Percentiles rank a stretch among this genome's conserved stretches.
Evolutionary conservation across 1,140 invertebrate genomes (phyloP).

Genomic region (Andricus grossulariae): DNA sequence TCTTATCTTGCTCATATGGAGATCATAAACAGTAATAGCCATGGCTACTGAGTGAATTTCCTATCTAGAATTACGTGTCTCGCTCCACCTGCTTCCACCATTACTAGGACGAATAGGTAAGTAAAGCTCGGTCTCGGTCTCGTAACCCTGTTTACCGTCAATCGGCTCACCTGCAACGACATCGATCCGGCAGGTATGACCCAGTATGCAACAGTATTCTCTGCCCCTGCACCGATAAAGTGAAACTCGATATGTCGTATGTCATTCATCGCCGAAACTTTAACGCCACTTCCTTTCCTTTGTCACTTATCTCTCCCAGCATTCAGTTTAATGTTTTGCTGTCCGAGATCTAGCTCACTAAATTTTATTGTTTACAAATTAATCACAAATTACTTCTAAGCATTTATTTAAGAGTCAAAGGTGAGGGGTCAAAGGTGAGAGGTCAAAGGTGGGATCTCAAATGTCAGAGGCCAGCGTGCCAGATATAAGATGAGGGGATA

Average conservation of each 20-base stretch:
- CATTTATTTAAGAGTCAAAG: too few species aligned
- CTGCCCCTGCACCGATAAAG: neutral
- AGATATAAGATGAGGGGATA: too few species aligned
- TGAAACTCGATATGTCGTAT: neutral
- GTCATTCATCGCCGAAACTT: slow-evolving; percentile 32
- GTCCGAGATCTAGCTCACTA: too few species aligned
- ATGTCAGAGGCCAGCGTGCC: too few species aligned
- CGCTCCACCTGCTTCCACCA: slow-evolving; percentile 32
- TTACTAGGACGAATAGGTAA: slow-evolving; percentile 29
- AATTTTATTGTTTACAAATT: too few species aligned
- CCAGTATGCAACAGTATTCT: slow-evolving; percentile 52
- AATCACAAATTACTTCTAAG: too few species aligned
- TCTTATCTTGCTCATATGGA: too few species aligned
- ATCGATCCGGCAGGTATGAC: slow-evolving; percentile 61
- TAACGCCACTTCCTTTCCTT: neutral
- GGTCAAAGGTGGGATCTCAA: too few species aligned
- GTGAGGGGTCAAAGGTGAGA: too few species aligned
- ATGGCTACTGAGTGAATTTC: too few species aligned
- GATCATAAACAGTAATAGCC: too few species aligned
- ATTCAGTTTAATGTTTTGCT: too few species aligned
- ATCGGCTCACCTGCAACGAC: slow-evolving; percentile 57
- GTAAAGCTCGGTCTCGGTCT: slow-evolving; percentile 48
- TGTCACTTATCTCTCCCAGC: neutral
- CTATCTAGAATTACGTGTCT: slow-evolving; percentile 34
- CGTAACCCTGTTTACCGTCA: slow-evolving; percentile 51